These are phyloP conservation scores for Uloborus plumipes DNA, from an alignment of 2,888 invertebrate genomes.

Conservation along the genomic window DNA sequence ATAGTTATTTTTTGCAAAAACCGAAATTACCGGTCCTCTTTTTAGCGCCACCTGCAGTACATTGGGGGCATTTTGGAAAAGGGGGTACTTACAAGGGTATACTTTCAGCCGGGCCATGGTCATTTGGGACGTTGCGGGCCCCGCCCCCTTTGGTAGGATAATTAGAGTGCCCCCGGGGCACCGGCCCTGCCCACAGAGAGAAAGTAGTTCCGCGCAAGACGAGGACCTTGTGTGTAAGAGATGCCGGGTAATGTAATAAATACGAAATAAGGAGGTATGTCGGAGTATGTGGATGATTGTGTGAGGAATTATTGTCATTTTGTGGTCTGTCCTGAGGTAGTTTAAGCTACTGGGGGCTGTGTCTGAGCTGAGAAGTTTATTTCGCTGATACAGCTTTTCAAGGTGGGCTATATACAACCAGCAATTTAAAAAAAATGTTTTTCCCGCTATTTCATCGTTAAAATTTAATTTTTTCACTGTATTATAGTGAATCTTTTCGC, in stretches of 20 bases:
- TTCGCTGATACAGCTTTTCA: too few relatives aligned
- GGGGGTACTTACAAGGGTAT: constrained; percentile 31
- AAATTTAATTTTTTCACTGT: too few relatives aligned
- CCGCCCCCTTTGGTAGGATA: constrained; percentile 48
- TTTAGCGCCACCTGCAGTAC: constrained; percentile 55
- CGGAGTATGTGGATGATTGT: constrained; percentile 61
- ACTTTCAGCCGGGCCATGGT: constrained; percentile 51
- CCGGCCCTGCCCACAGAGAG: neutral
- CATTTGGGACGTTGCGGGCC: constrained; percentile 51
- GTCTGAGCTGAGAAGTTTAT: too few relatives aligned
- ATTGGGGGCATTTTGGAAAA: neutral
- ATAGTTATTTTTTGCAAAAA: constrained; percentile 35
- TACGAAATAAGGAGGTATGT: constrained; percentile 59
- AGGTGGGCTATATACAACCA: too few relatives aligned
- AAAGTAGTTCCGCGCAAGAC: constrained; percentile 28
- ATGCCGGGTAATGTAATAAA: constrained; percentile 53
- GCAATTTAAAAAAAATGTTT: too few relatives aligned
- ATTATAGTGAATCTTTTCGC: too few relatives aligned
- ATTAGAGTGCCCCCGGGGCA: constrained; percentile 13
- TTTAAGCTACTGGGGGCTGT: constrained; percentile 6
- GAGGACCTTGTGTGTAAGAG: constrained; percentile 5
- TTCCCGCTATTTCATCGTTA: too few relatives aligned
- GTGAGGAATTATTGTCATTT: constrained; percentile 61
- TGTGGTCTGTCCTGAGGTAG: constrained; percentile 45
- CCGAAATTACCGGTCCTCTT: constrained; percentile 49